Base-by-base conservation (phyloP, 2,113 vertebrate species). In the Hydrochoerus hydrochaeris region DNA sequence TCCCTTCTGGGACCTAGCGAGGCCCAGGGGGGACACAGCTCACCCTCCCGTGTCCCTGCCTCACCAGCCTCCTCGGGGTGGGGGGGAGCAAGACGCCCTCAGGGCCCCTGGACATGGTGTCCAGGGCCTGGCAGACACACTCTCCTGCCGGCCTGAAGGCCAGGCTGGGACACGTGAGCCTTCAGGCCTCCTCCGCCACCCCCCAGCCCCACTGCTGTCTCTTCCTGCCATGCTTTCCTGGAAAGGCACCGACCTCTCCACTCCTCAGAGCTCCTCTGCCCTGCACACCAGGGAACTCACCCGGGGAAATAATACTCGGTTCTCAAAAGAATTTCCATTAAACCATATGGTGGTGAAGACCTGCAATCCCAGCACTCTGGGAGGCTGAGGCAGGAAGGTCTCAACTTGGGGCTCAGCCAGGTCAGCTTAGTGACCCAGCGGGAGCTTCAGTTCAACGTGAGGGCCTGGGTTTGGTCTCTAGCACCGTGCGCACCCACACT, bases 191-290 rank as follows among this genome's bases (percentile, higher is more conserved):
- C 35, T n/a, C 35, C 5, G 17, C 65, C 32, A 32, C 0, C 28
- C 81, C 86, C 57, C 5, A 32, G 35, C 60, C 63, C 63, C 30
- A 69, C n/a, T 57, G 30, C 22, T 57, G 22, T 4, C 22, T 57
- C 75, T 80, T 83, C 80, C 38, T 77, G 60, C 41, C 80, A 80
- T 84, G n/a, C 20, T 90, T 94, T 57, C 58, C 41, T 95, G 69
- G 54, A 84, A 73, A 80, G 24, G 14, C 80, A 63, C 8, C 8
- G 67, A 52, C 16, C n/a, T 16, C 60, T 41, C 9, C 11, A 75
- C 1, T 0, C 12, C 78, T 85, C 24, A 85, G 7, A 92, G 38
- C 17, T 90, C 82, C 93, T 85, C 60, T 78, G 30, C 93, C 85
- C 60, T 78, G 30, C 60, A 95, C 19, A 78, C 24, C 28, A 73